Percentiles rank a stretch among this genome's conserved stretches.
phyloP scores from a whole-genome alignment of 1,140 invertebrate species.

The Samia ricini region DNA sequence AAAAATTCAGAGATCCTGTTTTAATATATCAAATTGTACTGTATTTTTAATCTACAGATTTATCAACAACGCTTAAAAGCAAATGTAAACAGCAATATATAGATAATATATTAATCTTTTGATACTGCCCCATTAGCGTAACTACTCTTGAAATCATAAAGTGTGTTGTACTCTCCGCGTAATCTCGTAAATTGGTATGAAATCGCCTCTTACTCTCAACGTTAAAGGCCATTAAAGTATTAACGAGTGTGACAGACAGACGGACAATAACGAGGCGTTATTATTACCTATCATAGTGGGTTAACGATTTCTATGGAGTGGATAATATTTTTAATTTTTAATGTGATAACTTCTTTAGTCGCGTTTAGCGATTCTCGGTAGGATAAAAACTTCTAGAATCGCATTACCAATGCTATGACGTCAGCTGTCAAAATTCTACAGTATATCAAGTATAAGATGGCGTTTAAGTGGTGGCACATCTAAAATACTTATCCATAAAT shows the following conservation, averaged over 20 bases:
- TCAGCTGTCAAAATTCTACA: too few species aligned
- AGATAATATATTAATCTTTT: neutral
- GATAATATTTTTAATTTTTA: constrained; percentile 6
- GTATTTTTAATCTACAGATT: neutral
- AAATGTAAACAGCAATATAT: neutral
- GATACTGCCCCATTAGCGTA: neutral
- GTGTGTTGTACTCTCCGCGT: constrained; percentile 4
- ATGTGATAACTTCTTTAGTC: too few species aligned
- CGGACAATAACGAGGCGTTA: constrained; percentile 28
- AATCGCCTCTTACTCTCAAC: constrained; percentile 31
- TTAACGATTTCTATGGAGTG: constrained; percentile 13
- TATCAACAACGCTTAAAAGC: neutral
- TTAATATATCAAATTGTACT: neutral
- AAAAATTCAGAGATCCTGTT: too few species aligned
- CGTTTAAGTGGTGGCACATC: too few species aligned
- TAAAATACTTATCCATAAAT: too few species aligned
- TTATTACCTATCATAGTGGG: constrained; percentile 14
- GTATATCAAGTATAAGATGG: too few species aligned
- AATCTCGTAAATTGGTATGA: constrained; percentile 38
- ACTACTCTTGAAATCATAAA: neutral
- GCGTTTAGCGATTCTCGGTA: too few species aligned
- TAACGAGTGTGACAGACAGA: constrained; percentile 33
- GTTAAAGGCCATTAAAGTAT: constrained; percentile 39
- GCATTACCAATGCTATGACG: too few species aligned
- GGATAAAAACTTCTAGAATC: too few species aligned